phyloP scores from a whole-genome alignment of 2,888 invertebrate genomes.

The Rotaria sp. region DNA sequence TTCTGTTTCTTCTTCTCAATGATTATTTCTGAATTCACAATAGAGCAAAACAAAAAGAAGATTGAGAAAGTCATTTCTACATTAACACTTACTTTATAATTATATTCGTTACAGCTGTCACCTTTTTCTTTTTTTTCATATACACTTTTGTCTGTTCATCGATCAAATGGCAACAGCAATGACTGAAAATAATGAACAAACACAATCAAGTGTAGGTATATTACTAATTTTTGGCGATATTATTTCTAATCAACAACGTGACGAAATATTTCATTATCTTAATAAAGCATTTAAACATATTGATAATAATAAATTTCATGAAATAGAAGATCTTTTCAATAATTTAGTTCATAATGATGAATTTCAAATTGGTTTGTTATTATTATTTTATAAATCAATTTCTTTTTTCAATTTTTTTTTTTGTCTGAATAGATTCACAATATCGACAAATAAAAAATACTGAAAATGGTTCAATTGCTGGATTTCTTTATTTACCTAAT shows the following conservation, averaged over 20 bases:
- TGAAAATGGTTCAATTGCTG: not conserved
- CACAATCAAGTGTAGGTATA: not conserved
- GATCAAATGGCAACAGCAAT: not conserved
- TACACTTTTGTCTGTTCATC: not conserved
- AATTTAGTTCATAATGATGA: not conserved
- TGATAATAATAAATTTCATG: not conserved
- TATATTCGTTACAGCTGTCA: not conserved
- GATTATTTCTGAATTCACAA: not conserved
- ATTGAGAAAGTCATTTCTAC: not conserved
- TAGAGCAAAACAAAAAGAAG: not conserved
- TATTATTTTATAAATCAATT: not conserved
- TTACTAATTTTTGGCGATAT: not conserved
- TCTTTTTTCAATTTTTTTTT: not conserved
- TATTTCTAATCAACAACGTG: conserved; percentile 11
- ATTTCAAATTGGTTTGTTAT: not conserved
- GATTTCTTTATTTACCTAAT: conserved; percentile 7
- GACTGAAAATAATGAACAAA: not conserved
- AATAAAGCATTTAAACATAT: not conserved
- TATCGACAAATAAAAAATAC: not conserved
- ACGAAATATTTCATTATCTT: not conserved
- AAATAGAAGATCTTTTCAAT: not conserved
- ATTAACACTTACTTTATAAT: not conserved
- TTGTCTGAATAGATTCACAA: not conserved
- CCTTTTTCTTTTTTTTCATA: not conserved
- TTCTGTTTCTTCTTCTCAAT: not conserved